Evolutionary conservation across 2,113 vertebrate species (phyloP).

Genomic region (Varanus salvator): DNA sequence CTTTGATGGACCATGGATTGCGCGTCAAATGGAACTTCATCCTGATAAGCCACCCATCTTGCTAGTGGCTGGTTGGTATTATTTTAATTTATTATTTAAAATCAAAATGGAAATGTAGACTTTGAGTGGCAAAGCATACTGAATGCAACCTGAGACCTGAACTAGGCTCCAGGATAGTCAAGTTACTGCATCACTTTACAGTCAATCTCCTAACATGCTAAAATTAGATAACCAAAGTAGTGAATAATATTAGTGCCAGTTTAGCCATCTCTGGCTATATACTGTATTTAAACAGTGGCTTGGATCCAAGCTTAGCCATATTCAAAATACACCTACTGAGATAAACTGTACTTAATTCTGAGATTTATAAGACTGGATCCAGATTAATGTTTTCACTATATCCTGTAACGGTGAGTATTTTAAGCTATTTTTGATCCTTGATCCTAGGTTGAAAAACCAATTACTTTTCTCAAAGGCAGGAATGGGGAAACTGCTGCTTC

Average conservation of each 20-base stretch:
- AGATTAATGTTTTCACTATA: background rate
- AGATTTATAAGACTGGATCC: background rate
- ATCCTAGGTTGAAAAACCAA: background rate
- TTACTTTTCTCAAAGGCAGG: background rate
- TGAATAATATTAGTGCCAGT: background rate
- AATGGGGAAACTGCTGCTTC: background rate
- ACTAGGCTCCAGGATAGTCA: background rate
- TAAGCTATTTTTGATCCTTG: background rate
- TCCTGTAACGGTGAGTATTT: background rate
- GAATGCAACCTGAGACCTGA: background rate
- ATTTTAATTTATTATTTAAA: background rate
- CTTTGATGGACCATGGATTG: constrained; percentile 97
- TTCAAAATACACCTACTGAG: too few species aligned
- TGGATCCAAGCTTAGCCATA: too few species aligned
- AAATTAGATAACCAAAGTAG: background rate
- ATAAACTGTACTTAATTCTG: too few species aligned
- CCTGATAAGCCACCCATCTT: constrained; percentile 96
- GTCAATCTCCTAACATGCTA: background rate
- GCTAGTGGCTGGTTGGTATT: constrained; percentile 91
- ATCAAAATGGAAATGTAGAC: accelerated
- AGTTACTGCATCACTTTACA: background rate
- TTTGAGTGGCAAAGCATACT: background rate
- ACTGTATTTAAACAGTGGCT: background rate
- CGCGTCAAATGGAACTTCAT: constrained; percentile 97
- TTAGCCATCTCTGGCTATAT: background rate